phyloP scores from a whole-genome alignment of 2,113 vertebrate species.

The Hydrolagus affinis region DNA sequence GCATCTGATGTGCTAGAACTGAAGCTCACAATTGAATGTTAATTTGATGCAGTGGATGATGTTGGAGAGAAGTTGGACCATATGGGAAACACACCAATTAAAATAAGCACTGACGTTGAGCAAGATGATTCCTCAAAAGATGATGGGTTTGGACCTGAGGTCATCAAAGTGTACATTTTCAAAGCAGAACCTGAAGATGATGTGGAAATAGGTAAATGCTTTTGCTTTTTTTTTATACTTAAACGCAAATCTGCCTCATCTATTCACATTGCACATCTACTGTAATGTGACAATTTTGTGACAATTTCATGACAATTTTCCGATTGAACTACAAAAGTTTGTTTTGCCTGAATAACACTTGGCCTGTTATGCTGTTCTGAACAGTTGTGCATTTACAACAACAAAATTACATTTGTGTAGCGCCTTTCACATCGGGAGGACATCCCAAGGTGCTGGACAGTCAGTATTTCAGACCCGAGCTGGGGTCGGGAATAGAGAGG shows the following conservation, averaged over 20 bases:
- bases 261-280: background rate
- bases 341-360: too few species aligned
- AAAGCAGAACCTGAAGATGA: slow-evolving; percentile 98
- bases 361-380: too few species aligned
- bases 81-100: slow-evolving; percentile 82
- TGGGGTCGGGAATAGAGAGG: too few species aligned
- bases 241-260: background rate
- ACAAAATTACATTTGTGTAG: too few species aligned
- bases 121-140: slow-evolving; percentile 85
- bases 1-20: background rate
- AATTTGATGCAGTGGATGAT: slow-evolving; percentile 78
- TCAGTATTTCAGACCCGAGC: too few species aligned
- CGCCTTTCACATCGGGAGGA: too few species aligned
- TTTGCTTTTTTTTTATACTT: background rate
- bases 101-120: slow-evolving; percentile 83
- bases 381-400: too few species aligned
- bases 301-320: background rate
- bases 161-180: slow-evolving; percentile 99
- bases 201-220: slow-evolving; percentile 77
- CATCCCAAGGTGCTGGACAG: too few species aligned
- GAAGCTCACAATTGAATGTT: slow-evolving; percentile 30
- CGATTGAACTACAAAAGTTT: too few species aligned
- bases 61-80: slow-evolving; percentile 91
- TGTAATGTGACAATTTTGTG: background rate
- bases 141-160: slow-evolving; percentile 83